phyloP scores from a whole-genome alignment of 2,888 invertebrate species.

The Trisateles emortualis region DNA sequence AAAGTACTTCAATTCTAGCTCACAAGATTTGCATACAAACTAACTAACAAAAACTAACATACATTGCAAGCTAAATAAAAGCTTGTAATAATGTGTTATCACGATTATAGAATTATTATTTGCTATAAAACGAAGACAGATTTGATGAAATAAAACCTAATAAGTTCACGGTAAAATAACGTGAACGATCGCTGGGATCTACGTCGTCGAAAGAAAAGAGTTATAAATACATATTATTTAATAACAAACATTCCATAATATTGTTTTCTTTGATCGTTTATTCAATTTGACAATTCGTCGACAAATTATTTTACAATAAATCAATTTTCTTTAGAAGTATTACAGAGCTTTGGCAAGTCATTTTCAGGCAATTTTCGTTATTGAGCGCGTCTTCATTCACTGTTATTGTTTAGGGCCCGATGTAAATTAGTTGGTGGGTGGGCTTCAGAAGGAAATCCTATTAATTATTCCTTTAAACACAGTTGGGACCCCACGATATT shows the following conservation, averaged over 20 bases:
- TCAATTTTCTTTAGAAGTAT: constrained; percentile 59
- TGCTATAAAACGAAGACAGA: no score
- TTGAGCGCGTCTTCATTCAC: constrained; percentile 67
- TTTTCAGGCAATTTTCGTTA: constrained; percentile 71
- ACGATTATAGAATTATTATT: no score
- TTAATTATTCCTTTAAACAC: constrained; percentile 63
- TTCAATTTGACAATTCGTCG: constrained; percentile 42
- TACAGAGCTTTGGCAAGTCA: constrained; percentile 58
- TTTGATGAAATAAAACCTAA: no score
- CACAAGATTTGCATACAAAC: no score
- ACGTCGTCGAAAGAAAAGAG: no score
- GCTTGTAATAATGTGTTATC: no score
- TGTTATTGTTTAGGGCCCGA: constrained; percentile 72
- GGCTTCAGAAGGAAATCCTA: constrained; percentile 63
- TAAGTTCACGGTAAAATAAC: no score
- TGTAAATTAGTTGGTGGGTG: constrained; percentile 71
- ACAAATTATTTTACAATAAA: constrained; percentile 60
- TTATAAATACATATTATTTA: constrained; percentile 12
- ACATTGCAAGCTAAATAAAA: no score
- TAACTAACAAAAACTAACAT: no score
- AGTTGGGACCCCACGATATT: constrained; percentile 33
- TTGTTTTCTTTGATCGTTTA: constrained; percentile 30
- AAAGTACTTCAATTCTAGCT: no score
- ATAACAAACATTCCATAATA: constrained; percentile 13
- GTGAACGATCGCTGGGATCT: no score